Conservation (phyloP, 2,797 vertebrate genomes). For the Pteropus rufus region DNA sequence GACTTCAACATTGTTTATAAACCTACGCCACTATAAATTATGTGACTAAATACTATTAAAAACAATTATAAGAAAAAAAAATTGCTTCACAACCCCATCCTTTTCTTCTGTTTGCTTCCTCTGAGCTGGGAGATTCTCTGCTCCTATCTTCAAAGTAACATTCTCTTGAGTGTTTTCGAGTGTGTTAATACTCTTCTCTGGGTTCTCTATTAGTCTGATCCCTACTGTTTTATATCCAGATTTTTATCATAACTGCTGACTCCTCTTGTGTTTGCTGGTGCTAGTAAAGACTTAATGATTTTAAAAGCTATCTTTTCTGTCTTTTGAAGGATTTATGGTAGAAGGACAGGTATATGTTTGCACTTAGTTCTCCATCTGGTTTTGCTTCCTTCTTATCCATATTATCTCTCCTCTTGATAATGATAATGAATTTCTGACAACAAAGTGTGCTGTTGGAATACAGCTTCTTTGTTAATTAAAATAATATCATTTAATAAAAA, state of each 20-base stretch:
- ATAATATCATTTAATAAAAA: neutral
- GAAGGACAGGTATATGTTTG: neutral
- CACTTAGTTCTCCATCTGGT: neutral
- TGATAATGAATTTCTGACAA: neutral
- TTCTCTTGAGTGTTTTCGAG: neutral
- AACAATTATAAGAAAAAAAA: neutral
- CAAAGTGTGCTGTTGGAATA: neutral
- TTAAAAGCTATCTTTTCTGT: neutral
- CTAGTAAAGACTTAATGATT: neutral
- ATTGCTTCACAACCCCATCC: neutral
- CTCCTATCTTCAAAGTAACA: neutral
- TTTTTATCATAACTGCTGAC: neutral
- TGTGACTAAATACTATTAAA: constrained; percentile 52
- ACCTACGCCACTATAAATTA: constrained; percentile 13
- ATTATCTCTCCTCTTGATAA: neutral
- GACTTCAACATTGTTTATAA: constrained; percentile 47
- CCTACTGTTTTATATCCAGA: neutral
- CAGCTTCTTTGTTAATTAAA: constrained; percentile 18
- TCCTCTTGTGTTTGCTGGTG: neutral
- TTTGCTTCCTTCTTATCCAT: neutral
- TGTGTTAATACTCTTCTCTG: neutral
- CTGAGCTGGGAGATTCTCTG: neutral
- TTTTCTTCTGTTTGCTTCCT: neutral
- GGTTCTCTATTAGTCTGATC: neutral
- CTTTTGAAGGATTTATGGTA: neutral